phyloP scores from a whole-genome alignment of 2,797 vertebrate species.

The Thaleichthys pacificus region DNA sequence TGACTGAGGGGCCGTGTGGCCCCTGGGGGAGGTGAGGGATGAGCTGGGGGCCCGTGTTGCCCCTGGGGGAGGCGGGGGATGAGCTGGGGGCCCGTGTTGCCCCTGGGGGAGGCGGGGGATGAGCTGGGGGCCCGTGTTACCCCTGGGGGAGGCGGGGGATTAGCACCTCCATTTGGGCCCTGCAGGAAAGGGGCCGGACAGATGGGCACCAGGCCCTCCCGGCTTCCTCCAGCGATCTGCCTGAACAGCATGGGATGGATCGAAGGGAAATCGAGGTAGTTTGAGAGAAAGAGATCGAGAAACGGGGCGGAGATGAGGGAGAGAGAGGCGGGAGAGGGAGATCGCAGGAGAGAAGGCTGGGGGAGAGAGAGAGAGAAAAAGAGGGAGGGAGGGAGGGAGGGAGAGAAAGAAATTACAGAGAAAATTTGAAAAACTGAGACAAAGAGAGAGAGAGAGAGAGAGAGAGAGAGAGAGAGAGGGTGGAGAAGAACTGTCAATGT shows the following conservation, averaged over 20 bases:
- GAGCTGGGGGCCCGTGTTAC: conserved; percentile 17
- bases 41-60: conserved; percentile 17
- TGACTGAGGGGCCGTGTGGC: conserved; percentile 36
- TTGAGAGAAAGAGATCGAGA: conserved; percentile 6
- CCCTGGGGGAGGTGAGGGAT: conserved; percentile 53
- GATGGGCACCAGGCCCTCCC: no score
- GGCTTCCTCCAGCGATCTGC: conserved; percentile 63
- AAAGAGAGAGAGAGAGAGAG: conserved; percentile 18
- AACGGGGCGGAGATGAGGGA: neutral
- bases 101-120: conserved; percentile 53
- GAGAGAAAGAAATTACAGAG: no score
- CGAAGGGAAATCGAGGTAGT: conserved; percentile 1
- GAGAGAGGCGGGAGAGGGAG: neutral
- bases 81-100: conserved; percentile 18
- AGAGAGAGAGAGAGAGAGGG: no score
- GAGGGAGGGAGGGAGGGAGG: conserved; percentile 21
- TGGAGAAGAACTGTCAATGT: no score
- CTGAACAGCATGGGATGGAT: conserved; percentile 55
- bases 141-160: conserved; percentile 53
- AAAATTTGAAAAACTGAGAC: neutral
- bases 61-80: conserved; percentile 53
- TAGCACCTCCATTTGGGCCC: conserved; percentile 50
- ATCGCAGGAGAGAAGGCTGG: neutral
- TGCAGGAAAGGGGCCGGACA: conserved; percentile 57
- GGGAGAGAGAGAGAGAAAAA: conserved; percentile 22